Evolutionary conservation across 1,140 invertebrate species (phyloP), one percentile per base, ranked within the genome.

Genomic region (Drosophila grimshawi): DNA sequence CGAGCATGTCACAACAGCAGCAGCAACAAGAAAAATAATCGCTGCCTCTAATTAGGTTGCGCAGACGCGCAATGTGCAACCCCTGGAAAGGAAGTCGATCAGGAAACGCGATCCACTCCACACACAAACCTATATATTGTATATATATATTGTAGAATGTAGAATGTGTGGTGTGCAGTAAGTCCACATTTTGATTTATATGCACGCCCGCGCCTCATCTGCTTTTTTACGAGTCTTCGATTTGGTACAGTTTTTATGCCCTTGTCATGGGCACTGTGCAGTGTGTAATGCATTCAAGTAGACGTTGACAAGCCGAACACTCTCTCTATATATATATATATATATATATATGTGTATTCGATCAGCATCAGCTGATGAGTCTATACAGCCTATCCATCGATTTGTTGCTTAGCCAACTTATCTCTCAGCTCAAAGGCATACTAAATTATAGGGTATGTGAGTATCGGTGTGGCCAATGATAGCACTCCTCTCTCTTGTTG

Each of bases 141-240:
- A 52, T 27, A 11, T 37, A 3, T 46, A 4, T 33, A 37, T 30
- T 41, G 53, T 67, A 46, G 43, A 29, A 49, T 39, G 27, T 46
- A 2, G 11, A 27, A 8, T 11, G 5, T 7, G 29, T 61, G 52
- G n/a, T 49, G 33, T 49, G 60, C 68, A 56, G 27, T 90, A 89
- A 89, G 86, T 86, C 79, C 76, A 81, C 83, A 90, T 69, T 90
- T 82, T 90, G 86, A 90, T 90, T 90, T 90, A 90, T 90, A 85
- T 86, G 81, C 86, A 90, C 86, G 86, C 86, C 86, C 86, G 86
- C 86, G 82, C 83, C 70, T 67, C 52, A 2, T 59, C 39, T 65
- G 35, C 46, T n/a, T 27, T 10, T 6, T 43, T 57, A 30, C 19
- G 63, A 45, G 43, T 76, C 52, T 85, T 85, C 73, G 65, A 80